Base-by-base conservation (phyloP, 2,113 vertebrate genomes). In the Malurus cyaneus region DNA sequence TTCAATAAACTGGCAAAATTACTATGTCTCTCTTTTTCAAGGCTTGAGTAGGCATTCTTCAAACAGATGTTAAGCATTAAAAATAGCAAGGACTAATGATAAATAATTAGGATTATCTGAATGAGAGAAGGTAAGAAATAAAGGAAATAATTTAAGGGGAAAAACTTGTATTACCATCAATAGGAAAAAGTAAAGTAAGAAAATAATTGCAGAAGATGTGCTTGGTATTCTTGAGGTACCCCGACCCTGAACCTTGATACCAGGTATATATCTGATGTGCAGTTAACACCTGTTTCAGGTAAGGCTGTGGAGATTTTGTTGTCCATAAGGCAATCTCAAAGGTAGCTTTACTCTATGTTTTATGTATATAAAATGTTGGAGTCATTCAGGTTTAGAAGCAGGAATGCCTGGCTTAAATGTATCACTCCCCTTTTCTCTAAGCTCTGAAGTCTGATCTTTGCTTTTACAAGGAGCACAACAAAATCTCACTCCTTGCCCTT, bases 21-120 rank as follows among this genome's bases (percentile, higher is more conserved):
- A 78, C 31, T 91, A 44, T 41, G 39, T 88, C 0, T 0, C 16
- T 80, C 18, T 7, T 87, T 85, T 92, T 76, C 73, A 61, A 87
- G 66, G 50, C 53, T 39, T 62, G 47, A 89, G 36, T 47, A 87
- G 79, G 53, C 74, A 61, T 85, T 87, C 80, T 82, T 92, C 74
- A 87, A 89, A 54, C 49, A 91, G 74, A 82, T 82, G 71, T 82
- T 92, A 77, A 82, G 66, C 66, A 77, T 89, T 87, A 93, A 89
- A 96, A 96, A 82, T 89, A 94, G 61, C n/a, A 77, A 85, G 34
- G 25, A 85, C 6, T 66, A 94, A 91, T 82, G 80, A 91, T 39
- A 70, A 95, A 89, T 85, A 94, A 92, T 85, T 91, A 80, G 65
- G 42, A 85, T 65, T 18, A 91, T 69, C 66, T 88, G 84, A 89